phyloP scores from a whole-genome alignment of 2,113 vertebrate genomes.

The Hucho hucho region DNA sequence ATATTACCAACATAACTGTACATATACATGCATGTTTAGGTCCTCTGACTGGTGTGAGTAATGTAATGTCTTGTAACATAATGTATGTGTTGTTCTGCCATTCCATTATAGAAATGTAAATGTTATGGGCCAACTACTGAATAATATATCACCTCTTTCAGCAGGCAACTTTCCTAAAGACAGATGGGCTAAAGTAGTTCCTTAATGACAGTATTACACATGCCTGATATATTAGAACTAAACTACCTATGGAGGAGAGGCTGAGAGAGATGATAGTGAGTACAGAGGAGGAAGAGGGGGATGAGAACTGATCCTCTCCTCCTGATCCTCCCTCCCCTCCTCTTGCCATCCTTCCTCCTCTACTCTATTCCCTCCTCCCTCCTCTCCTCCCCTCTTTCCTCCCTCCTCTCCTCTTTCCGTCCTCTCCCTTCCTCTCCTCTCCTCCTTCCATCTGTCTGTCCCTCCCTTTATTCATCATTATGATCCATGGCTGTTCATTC shows the following conservation, averaged over 20 bases:
- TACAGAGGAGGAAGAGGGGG: not conserved
- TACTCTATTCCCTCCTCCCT: too few relatives aligned
- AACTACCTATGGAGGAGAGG: constrained; percentile 50
- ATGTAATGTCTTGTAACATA: not conserved
- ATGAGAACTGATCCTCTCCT: not conserved
- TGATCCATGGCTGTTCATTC: constrained; percentile 72
- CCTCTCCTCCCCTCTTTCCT: too few relatives aligned
- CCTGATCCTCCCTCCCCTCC: not conserved
- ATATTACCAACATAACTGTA: not conserved
- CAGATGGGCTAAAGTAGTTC: constrained; percentile 34
- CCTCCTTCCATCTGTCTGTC: constrained; percentile 51
- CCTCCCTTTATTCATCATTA: constrained; percentile 67
- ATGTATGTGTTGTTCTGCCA: not conserved
- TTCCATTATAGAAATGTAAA: too few relatives aligned
- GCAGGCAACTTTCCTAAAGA: not conserved
- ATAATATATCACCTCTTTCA: too few relatives aligned
- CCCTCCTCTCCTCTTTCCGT: too few relatives aligned
- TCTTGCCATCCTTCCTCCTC: too few relatives aligned
- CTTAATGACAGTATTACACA: constrained; percentile 63
- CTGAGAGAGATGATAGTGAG: not conserved
- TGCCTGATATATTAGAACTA: constrained; percentile 63
- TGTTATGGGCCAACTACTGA: too few relatives aligned
- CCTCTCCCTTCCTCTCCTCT: constrained; percentile 29
- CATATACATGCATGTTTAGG: not conserved
- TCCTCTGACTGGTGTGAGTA: not conserved